These are phyloP conservation scores for Dendroctonus valens DNA, from an alignment of 1,140 invertebrate genomes.

Conservation along the genomic window DNA sequence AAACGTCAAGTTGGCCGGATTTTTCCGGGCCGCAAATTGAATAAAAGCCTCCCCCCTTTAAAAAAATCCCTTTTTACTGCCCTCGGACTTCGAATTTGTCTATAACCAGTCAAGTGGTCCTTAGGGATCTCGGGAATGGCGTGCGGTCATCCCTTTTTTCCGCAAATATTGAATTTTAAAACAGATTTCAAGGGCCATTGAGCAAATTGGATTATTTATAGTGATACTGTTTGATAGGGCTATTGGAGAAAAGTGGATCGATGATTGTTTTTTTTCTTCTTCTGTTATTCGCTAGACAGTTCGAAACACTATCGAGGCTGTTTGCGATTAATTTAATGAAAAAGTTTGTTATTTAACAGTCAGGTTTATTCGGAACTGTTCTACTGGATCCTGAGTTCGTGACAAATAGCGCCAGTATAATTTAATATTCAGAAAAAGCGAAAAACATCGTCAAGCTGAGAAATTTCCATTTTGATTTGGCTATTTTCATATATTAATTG, in stretches of 20 bases:
- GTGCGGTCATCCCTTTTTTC: conserved; percentile 34
- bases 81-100: conserved; percentile 29
- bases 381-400: not conserved
- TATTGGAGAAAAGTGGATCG: not conserved
- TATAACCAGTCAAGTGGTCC: conserved; percentile 35
- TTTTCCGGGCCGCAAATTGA: conserved; percentile 29
- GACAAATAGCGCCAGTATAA: not conserved
- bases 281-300: too few species aligned
- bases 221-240: conserved; percentile 25
- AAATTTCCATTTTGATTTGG: conserved; percentile 18
- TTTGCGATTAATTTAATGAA: too few species aligned
- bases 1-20: conserved; percentile 30
- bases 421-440: conserved; percentile 1
- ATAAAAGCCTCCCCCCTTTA: conserved; percentile 23
- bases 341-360: too few species aligned
- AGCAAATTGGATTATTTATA: conserved; percentile 34
- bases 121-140: conserved; percentile 18
- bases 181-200: conserved; percentile 34
- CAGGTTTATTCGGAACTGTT: too few species aligned
- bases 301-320: too few species aligned
- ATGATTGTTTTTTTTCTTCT: too few species aligned
- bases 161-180: conserved; percentile 37
- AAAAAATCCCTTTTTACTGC: conserved; percentile 28
- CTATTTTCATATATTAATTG: conserved; percentile 18
- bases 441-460: conserved; percentile 10